These are phyloP conservation scores for Alauda arvensis DNA, from an alignment of 2,797 vertebrate genomes.

Conservation along the genomic window DNA sequence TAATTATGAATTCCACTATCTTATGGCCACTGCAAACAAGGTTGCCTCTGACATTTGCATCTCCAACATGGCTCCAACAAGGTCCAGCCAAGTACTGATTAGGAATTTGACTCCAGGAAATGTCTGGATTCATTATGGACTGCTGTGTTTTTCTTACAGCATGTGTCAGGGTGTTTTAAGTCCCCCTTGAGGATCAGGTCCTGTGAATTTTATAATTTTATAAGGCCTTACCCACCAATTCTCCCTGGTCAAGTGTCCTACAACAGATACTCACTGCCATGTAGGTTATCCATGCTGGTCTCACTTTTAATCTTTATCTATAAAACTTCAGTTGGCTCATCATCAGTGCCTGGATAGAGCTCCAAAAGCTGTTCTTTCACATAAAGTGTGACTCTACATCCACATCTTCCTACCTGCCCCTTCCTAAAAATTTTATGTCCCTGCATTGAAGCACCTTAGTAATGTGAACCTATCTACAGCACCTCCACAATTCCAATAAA, in stretches of 20 bases:
- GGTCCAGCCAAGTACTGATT: not conserved
- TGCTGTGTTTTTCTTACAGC: not conserved
- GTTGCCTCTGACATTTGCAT: not conserved
- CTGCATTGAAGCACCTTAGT: not conserved
- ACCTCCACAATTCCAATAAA: not conserved
- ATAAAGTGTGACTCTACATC: not conserved
- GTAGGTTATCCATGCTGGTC: not conserved
- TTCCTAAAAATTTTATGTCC: not conserved
- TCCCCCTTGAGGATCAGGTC: not conserved
- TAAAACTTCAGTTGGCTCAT: not conserved
- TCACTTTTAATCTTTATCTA: not conserved
- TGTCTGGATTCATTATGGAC: not conserved
- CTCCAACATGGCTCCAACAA: not conserved
- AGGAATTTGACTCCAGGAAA: not conserved
- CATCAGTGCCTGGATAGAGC: not conserved
- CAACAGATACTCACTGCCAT: accelerated
- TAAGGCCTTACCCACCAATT: not conserved
- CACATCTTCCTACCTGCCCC: not conserved
- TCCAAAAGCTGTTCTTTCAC: not conserved
- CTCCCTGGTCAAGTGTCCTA: not conserved
- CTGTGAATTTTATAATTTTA: not conserved
- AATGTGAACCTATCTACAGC: not conserved
- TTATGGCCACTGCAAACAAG: not conserved
- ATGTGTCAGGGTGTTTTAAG: not conserved
- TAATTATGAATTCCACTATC: not conserved